Evolutionary conservation across 2,888 invertebrate species (phyloP).

Genomic region (Nemotelus nigrinus): DNA sequence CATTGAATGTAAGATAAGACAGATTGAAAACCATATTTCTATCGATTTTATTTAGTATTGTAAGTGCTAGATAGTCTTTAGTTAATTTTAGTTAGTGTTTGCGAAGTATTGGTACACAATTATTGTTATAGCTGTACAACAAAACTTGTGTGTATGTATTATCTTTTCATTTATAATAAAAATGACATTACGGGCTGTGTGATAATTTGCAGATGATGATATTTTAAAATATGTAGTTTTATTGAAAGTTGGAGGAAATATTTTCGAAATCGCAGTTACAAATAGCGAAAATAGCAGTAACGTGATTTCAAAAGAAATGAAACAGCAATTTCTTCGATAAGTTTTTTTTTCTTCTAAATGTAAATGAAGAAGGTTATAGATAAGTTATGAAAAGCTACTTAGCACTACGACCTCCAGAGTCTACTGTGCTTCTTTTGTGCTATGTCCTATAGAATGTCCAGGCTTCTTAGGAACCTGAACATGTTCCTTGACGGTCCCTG

Average conservation of each 20-base stretch:
- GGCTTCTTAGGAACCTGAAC: too few species aligned
- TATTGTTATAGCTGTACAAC: conserved; percentile 3
- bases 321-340: too few species aligned
- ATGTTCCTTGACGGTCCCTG: too few species aligned
- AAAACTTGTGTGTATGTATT: conserved; percentile 20
- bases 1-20: background rate
- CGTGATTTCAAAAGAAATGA: too few species aligned
- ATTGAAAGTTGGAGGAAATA: background rate
- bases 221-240: conserved; percentile 14
- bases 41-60: conserved; percentile 26
- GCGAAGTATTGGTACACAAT: background rate
- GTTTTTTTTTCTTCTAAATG: too few species aligned
- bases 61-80: conserved; percentile 11
- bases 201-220: conserved; percentile 45
- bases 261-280: too few species aligned
- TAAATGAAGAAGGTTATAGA: too few species aligned
- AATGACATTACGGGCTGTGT: conserved; percentile 55
- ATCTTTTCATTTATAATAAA: conserved; percentile 49
- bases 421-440: too few species aligned
- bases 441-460: too few species aligned
- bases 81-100: background rate
- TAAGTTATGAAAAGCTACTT: too few species aligned
- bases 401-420: too few species aligned
- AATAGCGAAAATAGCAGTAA: too few species aligned
- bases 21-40: conserved; percentile 7